phyloP scores from a whole-genome alignment of 2,888 invertebrate genomes.

The Apamea sordens region DNA sequence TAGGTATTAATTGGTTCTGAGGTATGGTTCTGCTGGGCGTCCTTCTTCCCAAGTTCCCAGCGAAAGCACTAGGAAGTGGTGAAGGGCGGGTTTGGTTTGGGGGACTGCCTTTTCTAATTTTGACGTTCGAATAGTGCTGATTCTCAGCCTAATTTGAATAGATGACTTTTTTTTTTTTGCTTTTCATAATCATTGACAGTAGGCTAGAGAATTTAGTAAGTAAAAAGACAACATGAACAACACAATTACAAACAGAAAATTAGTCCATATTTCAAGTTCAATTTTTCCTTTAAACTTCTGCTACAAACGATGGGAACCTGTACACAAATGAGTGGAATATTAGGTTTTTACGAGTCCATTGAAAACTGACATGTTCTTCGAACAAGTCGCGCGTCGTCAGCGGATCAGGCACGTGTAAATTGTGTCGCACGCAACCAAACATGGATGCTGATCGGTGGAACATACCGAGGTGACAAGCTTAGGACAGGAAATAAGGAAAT shows the following conservation, averaged over 20 bases:
- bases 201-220: too few species aligned
- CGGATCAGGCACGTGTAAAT: slow-evolving; percentile 75
- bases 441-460: neutral
- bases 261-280: neutral
- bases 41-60: too few species aligned
- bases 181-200: neutral
- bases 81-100: too few species aligned
- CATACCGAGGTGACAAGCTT: neutral
- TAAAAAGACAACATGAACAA: neutral
- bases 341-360: slow-evolving; percentile 46
- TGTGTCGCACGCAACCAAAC: slow-evolving; percentile 64
- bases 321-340: slow-evolving; percentile 25
- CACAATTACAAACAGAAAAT: neutral
- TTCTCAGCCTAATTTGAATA: too few species aligned
- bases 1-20: neutral
- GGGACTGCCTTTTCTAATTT: too few species aligned
- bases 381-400: slow-evolving; percentile 24
- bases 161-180: too few species aligned
- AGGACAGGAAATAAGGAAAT: neutral
- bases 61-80: too few species aligned
- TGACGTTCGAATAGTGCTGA: too few species aligned
- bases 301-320: slow-evolving; percentile 28
- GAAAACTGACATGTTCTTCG: slow-evolving; percentile 37
- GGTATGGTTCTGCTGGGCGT: too few species aligned
- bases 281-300: slow-evolving; percentile 1